These are phyloP conservation scores for Drosophila seguyi DNA, from an alignment of 1,140 invertebrate genomes.

Conservation along the genomic window DNA sequence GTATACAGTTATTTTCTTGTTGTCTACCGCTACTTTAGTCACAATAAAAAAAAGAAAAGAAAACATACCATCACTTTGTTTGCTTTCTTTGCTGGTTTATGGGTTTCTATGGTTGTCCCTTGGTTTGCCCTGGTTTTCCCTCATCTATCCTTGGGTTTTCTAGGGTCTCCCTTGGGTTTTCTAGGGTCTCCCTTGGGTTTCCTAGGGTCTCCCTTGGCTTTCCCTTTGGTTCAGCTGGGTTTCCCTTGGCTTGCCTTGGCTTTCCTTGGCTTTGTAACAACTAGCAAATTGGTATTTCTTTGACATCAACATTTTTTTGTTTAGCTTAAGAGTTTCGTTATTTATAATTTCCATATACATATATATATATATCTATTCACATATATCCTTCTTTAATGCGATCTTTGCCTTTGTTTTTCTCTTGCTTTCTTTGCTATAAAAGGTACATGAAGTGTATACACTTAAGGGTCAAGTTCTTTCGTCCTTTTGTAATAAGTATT, in stretches of 20 bases:
- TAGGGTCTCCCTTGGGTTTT: background rate
- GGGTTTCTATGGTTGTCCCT: background rate
- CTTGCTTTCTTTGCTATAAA: conserved; percentile 63
- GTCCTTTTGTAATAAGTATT: conserved; percentile 36
- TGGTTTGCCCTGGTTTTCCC: background rate
- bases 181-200: background rate
- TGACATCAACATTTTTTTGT: conserved; percentile 43
- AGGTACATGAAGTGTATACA: conserved; percentile 82
- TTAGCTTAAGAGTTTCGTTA: conserved; percentile 24
- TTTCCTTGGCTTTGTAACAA: conserved; percentile 30
- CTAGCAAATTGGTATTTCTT: conserved; percentile 51
- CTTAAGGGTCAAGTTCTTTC: conserved; percentile 57
- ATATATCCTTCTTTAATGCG: conserved; percentile 29
- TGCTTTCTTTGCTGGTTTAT: background rate
- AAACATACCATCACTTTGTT: conserved; percentile 18
- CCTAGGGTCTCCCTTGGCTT: background rate
- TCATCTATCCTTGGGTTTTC: background rate
- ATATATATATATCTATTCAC: conserved; percentile 1
- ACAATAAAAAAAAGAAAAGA: conserved; percentile 10
- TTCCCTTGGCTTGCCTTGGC: background rate
- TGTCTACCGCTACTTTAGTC: conserved; percentile 15
- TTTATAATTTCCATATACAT: conserved; percentile 43
- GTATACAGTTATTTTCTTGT: conserved; percentile 35
- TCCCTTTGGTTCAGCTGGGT: too few species aligned
- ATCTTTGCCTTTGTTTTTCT: conserved; percentile 32